A percentile compares a stretch with the other conserved stretches of the same genome.
Evolutionary conservation across 2,113 vertebrate species (phyloP).

Genomic region (Misgurnus mizolepis): DNA sequence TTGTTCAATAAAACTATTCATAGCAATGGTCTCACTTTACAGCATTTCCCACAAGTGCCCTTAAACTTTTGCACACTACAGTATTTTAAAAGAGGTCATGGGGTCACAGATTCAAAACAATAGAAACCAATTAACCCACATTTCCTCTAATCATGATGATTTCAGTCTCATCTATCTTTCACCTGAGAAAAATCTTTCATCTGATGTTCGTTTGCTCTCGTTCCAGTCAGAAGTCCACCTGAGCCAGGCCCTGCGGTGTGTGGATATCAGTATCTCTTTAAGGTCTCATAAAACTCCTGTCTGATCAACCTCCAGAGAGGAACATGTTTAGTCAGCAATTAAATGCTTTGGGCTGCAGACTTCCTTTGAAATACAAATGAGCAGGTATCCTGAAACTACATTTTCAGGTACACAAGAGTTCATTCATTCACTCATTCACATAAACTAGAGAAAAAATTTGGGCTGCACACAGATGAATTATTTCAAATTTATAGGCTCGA

Average conservation of each 20-base stretch:
- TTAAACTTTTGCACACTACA: no score
- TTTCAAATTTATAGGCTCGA: no score
- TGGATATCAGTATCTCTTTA: constrained; percentile 31
- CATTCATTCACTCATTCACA: background rate
- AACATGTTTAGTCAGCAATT: constrained; percentile 53
- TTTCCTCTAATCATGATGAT: constrained; percentile 21
- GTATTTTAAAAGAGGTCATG: background rate
- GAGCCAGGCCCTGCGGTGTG: constrained; percentile 52
- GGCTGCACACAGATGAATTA: no score
- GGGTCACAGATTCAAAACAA: background rate
- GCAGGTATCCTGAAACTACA: constrained; percentile 29
- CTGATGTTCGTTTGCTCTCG: background rate
- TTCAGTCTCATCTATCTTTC: constrained; percentile 2
- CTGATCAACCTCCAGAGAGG: constrained; percentile 50
- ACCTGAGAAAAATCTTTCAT: background rate
- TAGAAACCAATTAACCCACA: constrained; percentile 31
- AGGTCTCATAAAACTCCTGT: constrained; percentile 34
- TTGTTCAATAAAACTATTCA: no score
- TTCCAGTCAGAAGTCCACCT: constrained; percentile 28
- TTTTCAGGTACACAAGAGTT: constrained; percentile 10
- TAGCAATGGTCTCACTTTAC: no score
- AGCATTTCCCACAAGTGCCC: no score
- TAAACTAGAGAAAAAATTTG: background rate
- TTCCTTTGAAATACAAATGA: constrained; percentile 51
- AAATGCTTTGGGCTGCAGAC: constrained; percentile 23